These are phyloP conservation scores for Tupaia tana DNA, from an alignment of 2,113 vertebrate species.

Conservation along the genomic window DNA sequence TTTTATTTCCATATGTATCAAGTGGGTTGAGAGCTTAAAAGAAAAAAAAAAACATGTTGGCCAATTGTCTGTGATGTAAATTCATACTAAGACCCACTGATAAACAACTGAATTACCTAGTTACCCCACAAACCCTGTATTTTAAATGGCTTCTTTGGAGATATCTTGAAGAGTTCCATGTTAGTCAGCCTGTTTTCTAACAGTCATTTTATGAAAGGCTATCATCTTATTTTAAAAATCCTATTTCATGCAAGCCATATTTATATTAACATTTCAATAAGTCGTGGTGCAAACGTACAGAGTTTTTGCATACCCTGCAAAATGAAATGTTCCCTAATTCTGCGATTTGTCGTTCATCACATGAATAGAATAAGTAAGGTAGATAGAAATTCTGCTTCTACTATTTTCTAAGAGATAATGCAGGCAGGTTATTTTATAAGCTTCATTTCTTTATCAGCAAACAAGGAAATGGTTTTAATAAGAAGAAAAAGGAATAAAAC, in stretches of 20 bases:
- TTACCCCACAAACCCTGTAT: neutral
- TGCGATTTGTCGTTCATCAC: neutral
- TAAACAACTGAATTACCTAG: neutral
- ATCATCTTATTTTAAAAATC: conserved; percentile 28
- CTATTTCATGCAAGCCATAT: neutral
- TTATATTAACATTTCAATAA: conserved; percentile 18
- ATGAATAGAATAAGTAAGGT: neutral
- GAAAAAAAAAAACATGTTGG: neutral
- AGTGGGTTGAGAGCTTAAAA: neutral
- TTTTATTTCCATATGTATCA: neutral
- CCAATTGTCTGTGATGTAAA: neutral
- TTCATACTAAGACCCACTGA: neutral
- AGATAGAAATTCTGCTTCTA: neutral
- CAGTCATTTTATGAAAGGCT: neutral
- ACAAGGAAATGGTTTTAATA: neutral
- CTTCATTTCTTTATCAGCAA: neutral
- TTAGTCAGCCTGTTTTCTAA: neutral
- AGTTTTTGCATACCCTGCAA: neutral
- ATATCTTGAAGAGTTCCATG: neutral
- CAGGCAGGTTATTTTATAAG: neutral
- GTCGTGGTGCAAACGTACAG: neutral
- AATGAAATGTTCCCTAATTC: neutral
- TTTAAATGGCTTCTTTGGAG: neutral
- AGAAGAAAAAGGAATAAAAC: neutral
- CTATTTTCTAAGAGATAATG: neutral